Evolutionary conservation across 2,113 vertebrate species (phyloP), one percentile per base, ranked within the genome.

Genomic region (Sturnus vulgaris): DNA sequence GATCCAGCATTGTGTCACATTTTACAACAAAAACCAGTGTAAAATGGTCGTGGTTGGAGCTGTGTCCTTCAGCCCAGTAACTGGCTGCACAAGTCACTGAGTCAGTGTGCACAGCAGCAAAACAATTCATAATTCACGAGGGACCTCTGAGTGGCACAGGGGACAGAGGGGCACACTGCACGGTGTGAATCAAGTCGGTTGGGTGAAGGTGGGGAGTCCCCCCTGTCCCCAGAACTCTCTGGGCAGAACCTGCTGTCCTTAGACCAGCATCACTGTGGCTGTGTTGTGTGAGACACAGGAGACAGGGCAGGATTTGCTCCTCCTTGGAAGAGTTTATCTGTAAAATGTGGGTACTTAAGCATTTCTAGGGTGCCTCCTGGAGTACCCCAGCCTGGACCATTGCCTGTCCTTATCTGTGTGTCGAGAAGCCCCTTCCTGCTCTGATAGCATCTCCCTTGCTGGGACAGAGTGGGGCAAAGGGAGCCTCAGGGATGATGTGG

Each of bases 401-500:
- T 60, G 20, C 24, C 3, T 49, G 30, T 33, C 61, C 57, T 78
- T 19, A 13, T 2, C 0, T 18, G 24, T 47, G 25, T 11, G 19
- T 22, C 21, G 12, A 31, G 12, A 21, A 56, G 21, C 47, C n/a
- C 18, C n/a, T 47, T 70, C 50, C 57, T 82, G 20, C 57, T 55
- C 56, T 1, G 1, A 4, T 1, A 27, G 37, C 59, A 57, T 20
- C 50, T 10, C 31, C 11, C 18, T 76, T 55, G 73, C 31, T 42
- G 39, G 52, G 65, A 27, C 9, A 42, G 30, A 52, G 12, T 0
- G 17, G 61, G 55, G n/a, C 21, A 46, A 22, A 71, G 42, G 13
- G 28, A 7, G 0, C 31, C 25, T 33, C 10, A 7, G 46, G 11
- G n/a, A 3, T 0, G 2, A 8, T 1, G 9, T 63, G 56, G 11